Percentiles rank a stretch among this genome's conserved stretches.
phyloP scores from a whole-genome alignment of 2,113 vertebrate genomes.

The Leuciscus idus region DNA sequence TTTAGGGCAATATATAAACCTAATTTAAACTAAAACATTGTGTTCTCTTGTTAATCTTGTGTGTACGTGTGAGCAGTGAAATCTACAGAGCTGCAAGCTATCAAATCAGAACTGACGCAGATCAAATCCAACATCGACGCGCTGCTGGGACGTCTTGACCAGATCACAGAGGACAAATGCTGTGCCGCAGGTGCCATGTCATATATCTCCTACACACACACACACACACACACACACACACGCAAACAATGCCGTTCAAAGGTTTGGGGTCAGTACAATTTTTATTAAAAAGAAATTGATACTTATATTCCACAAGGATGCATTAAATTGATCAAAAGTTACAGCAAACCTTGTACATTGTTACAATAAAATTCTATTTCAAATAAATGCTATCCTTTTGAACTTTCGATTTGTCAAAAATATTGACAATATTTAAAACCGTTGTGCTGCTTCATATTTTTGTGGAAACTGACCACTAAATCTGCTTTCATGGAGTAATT shows the following conservation, averaged over 20 bases:
- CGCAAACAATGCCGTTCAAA: neutral
- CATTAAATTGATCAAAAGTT: neutral
- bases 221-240: neutral
- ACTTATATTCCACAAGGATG: neutral
- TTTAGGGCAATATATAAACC: slow-evolving; percentile 10
- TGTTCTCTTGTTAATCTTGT: slow-evolving; percentile 10
- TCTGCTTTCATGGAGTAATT: neutral
- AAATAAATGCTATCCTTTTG: neutral
- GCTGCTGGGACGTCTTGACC: slow-evolving; percentile 88
- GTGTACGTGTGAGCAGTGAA: slow-evolving; percentile 75
- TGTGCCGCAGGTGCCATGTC: slow-evolving; percentile 75
- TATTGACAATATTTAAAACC: too few species aligned
- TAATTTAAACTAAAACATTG: slow-evolving; percentile 5
- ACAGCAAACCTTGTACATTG: neutral
- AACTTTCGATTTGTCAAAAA: too few species aligned
- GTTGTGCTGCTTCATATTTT: neutral
- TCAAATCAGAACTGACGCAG: slow-evolving; percentile 92
- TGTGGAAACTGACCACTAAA: neutral
- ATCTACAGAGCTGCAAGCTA: slow-evolving; percentile 87
- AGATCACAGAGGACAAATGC: slow-evolving; percentile 87
- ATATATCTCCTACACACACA: neutral
- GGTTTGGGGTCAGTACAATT: neutral
- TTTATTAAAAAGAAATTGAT: neutral
- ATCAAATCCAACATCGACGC: slow-evolving; percentile 95
- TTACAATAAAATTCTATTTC: neutral